Evolutionary conservation across 2,113 vertebrate genomes (phyloP), one percentile per base, ranked within the genome.

Genomic region (Irena cyanogastra): DNA sequence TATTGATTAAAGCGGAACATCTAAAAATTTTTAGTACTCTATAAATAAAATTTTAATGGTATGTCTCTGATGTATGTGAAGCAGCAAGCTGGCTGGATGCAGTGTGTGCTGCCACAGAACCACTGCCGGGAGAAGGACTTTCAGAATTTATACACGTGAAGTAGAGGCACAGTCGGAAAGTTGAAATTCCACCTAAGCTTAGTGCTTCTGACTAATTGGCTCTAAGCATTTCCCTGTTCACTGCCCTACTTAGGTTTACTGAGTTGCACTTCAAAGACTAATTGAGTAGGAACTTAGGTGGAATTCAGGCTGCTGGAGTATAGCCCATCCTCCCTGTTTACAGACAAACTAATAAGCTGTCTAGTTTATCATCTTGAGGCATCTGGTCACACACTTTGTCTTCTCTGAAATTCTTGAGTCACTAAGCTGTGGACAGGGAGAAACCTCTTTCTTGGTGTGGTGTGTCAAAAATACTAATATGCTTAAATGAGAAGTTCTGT

Each of bases 251-350:
- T 97, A 81, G 26, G 69, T 92, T 95, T 84, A 87, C 63, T 8
- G 35, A 89, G 76, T 59, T 81, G 39, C 39, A 83, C 83, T 95
- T 94, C 89, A 96, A 84, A 95, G 95, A 50, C 66, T 96, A 91
- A 72, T 90, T 83, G 85, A 86, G 39, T 72, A 86, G 85, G 76
- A 94, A 87, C 56, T 87, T 90, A 44, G 64, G 60, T 81, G 60
- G 86, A 90, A 94, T 93, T 90, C 33, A 71, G 86, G 47, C 91
- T 92, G 33, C 54, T 89, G 60, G 27, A 87, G 27, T 54, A 33
- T 66, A 84, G 64, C 68, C 42, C 28, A 37, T 90, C 80, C 69
- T 93, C 64, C 35, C 41, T 45, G 37, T 66, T 52, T 81, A 54
- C 35, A 64, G 70, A n/a, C 72, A 78, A 83, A 81, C 64, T 92